Evolutionary conservation across 1,140 invertebrate genomes (phyloP).

Genomic region (Drosophila pectinifera): DNA sequence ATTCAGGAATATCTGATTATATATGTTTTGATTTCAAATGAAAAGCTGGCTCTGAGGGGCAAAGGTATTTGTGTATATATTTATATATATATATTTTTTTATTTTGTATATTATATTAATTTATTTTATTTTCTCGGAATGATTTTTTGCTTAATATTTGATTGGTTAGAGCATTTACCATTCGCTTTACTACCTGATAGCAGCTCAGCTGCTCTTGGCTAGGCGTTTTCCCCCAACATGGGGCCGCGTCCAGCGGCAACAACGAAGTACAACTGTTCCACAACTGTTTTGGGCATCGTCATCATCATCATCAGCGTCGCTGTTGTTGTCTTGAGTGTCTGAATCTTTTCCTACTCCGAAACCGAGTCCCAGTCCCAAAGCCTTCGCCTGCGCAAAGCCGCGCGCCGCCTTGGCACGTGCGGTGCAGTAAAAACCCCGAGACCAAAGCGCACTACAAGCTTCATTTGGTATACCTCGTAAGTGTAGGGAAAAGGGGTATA

Average conservation of each 20-base stretch:
- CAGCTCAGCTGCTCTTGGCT: slow-evolving; percentile 2
- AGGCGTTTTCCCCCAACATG: slow-evolving; percentile 41
- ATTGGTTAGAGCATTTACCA: neutral
- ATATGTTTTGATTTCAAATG: too few relatives aligned
- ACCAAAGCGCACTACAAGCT: slow-evolving; percentile 43
- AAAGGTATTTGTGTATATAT: too few relatives aligned
- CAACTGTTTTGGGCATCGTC: slow-evolving; percentile 53
- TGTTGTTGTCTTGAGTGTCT: slow-evolving; percentile 30
- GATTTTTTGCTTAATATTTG: neutral
- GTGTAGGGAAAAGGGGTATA: neutral
- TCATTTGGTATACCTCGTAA: slow-evolving; percentile 39
- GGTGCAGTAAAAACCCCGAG: slow-evolving; percentile 40
- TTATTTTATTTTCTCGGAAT: neutral
- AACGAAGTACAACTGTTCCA: slow-evolving; percentile 54
- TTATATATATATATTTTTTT: too few relatives aligned
- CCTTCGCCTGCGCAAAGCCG: slow-evolving; percentile 62
- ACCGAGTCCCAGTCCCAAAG: slow-evolving; percentile 14
- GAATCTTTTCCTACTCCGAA: slow-evolving; percentile 27
- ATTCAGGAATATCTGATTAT: neutral
- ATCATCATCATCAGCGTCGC: slow-evolving; percentile 26
- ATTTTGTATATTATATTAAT: neutral
- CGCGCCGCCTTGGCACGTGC: slow-evolving; percentile 75
- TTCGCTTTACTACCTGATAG: neutral
- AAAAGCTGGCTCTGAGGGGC: too few relatives aligned
- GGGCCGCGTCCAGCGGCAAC: slow-evolving; percentile 35